Evolutionary conservation across 2,888 invertebrate genomes (phyloP).

Genomic region (Agriopis leucophaearia): DNA sequence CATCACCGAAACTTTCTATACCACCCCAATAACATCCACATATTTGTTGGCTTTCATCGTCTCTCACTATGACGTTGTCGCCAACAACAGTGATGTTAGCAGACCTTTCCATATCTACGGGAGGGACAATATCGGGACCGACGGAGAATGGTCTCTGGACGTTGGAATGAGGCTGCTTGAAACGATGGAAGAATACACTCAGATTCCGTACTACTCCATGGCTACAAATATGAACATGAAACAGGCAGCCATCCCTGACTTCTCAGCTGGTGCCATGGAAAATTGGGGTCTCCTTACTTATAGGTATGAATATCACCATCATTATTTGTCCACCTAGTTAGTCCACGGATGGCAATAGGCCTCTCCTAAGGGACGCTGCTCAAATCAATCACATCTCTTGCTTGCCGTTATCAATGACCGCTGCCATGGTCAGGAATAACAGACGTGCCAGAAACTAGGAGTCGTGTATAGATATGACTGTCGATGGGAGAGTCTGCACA

Average conservation of each 20-base stretch:
- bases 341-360: no score
- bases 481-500: no score
- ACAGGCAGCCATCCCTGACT: slow-evolving; percentile 92
- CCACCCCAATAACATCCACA: slow-evolving; percentile 90
- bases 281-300: slow-evolving; percentile 95
- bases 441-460: no score
- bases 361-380: no score
- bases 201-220: slow-evolving; percentile 81
- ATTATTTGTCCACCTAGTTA: no score
- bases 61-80: slow-evolving; percentile 88
- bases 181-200: slow-evolving; percentile 87
- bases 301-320: slow-evolving; percentile 71
- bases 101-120: slow-evolving; percentile 78
- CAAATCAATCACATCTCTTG: no score
- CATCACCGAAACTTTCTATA: slow-evolving; percentile 77
- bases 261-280: slow-evolving; percentile 93
- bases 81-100: slow-evolving; percentile 48
- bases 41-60: slow-evolving; percentile 95
- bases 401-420: no score
- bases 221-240: slow-evolving; percentile 84
- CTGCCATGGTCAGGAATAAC: no score
- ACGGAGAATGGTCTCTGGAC: slow-evolving; percentile 77
- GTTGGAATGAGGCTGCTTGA: slow-evolving; percentile 77
- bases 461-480: no score
- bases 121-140: slow-evolving; percentile 68